These are phyloP conservation scores for Aelia acuminata DNA, from an alignment of 2,888 invertebrate species.

Conservation along the genomic window DNA sequence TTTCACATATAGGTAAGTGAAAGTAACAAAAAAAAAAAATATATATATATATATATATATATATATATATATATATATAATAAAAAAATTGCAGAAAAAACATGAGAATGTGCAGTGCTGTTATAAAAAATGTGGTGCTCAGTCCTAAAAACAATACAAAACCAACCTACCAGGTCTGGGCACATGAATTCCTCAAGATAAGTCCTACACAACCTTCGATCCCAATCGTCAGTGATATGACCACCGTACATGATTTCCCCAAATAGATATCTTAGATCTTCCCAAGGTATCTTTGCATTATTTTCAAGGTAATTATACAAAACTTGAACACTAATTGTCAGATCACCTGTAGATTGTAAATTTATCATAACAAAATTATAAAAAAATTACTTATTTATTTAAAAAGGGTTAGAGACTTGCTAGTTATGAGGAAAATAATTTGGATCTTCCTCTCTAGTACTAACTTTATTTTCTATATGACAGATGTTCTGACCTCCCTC, in stretches of 20 bases:
- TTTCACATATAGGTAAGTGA: too few species aligned
- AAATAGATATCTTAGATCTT: slow-evolving; percentile 92
- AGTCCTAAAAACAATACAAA: not conserved
- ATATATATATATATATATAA: too few species aligned
- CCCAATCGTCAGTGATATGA: slow-evolving; percentile 97
- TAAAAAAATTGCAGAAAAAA: not conserved
- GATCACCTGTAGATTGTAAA: slow-evolving; percentile 77
- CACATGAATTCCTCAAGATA: slow-evolving; percentile 91
- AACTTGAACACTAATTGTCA: slow-evolving; percentile 93
- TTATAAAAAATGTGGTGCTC: not conserved
- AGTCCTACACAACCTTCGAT: slow-evolving; percentile 87
- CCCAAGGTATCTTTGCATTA: slow-evolving; percentile 91
- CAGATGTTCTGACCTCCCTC: too few species aligned
- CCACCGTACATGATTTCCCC: slow-evolving; percentile 99
- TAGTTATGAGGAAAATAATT: too few species aligned
- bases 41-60: too few species aligned
- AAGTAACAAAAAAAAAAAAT: too few species aligned
- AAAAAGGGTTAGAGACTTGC: too few species aligned
- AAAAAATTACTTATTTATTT: too few species aligned
- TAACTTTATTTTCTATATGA: too few species aligned
- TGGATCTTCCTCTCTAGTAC: too few species aligned
- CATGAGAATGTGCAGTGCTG: not conserved
- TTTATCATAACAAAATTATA: not conserved
- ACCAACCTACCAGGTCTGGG: slow-evolving; percentile 75
- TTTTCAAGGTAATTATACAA: slow-evolving; percentile 92